Evolutionary conservation across 2,888 invertebrate genomes (phyloP), one percentile per base, ranked within the genome.

Genomic region (Parnassius smintheus): DNA sequence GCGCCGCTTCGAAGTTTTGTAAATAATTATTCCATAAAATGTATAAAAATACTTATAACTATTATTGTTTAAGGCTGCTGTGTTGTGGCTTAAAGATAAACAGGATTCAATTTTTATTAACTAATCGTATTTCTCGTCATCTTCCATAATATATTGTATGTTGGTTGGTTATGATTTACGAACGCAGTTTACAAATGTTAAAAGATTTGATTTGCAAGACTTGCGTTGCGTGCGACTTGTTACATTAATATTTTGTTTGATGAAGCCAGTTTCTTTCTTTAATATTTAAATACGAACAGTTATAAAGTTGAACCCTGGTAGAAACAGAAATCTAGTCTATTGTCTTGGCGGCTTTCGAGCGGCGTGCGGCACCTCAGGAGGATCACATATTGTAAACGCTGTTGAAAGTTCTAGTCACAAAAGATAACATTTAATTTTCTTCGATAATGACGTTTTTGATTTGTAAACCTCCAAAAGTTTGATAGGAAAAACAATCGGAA

Each of bases 381-480:
- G 90, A 81, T 84, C 86, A 85, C 86, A 81, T 66, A 63, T 62
- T 68, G 64, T 68, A 70, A 77, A 76, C 73, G 70, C 72, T 81
- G 81, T 81, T 85, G 83, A 82, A 78, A 80, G 82, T 78, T 76
- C 77, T 77, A 80, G 77, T 85, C 84, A 87, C 84, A 79, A 84
- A 88, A 88, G 85, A 85, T 82, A 83, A 83, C 76, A 72, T 78
- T 75, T 74, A 85, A 86, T 82, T 82, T 80, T 82, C 83, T 83
- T 83, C 82, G 75, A 84, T 80, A 84, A 85, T 77, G 84, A 75
- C 86, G 83, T 85, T 80, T 85, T 77, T 81, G 65, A 56, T 82
- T 86, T 85, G 88, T 85, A 88, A 91, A 89, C 91, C 91, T 91
- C 91, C 91, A 83, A 84, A 91, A 91, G 91, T 91, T 91, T 91